Base-by-base conservation (phyloP, 2,888 invertebrate genomes). In the Oeneis ivallda region DNA sequence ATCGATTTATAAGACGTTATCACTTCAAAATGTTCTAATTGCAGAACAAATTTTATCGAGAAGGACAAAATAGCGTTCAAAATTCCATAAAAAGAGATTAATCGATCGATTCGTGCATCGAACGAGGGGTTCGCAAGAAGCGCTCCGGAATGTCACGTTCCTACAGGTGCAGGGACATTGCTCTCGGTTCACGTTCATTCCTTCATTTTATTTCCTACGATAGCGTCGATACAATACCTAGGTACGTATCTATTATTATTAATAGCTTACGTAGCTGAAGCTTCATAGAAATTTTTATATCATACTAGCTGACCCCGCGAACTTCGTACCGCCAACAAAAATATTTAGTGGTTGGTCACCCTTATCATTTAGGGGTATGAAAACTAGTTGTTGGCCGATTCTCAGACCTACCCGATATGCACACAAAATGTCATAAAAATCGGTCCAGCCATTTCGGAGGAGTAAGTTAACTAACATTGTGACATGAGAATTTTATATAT, bases 121-220 rank as follows among this genome's bases (percentile, higher is more conserved):
- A 70, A 72, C 72, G 74, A 73, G 73, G 74, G 75, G 82, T 82
- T 83, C 75, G 82, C 84, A 76, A 78, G 74, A 73, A 71, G 72
- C 72, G 67, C 73, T 78, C 73, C 79, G 84, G 86, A 86, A 87
- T 88, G 86, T 80, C 81, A 79, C 79, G 76, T 84, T 84, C 82
- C 80, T 84, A 79, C 86, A 87, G 87, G 87, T 88, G 86, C 78
- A 75, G 78, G 87, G 83, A 76, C 87, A 82, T 83, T 87, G 88
- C 82, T 84, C 87, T 62, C 32, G 47, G 53, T 64, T 50, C 59
- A 34, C 34, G 54, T 63, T 54, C 49, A 66, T 58, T 66, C 52
- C 19, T 62, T 66, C 56, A 52, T 56, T 61, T 54, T 54, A 54
- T 54, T 39, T 39, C 15, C 15, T 47, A 11, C 47, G n/a, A 59